Percentiles rank a stretch among this genome's conserved stretches.
Evolutionary conservation across 2,888 invertebrate genomes (phyloP).

Genomic region (Limnephilus auricula): DNA sequence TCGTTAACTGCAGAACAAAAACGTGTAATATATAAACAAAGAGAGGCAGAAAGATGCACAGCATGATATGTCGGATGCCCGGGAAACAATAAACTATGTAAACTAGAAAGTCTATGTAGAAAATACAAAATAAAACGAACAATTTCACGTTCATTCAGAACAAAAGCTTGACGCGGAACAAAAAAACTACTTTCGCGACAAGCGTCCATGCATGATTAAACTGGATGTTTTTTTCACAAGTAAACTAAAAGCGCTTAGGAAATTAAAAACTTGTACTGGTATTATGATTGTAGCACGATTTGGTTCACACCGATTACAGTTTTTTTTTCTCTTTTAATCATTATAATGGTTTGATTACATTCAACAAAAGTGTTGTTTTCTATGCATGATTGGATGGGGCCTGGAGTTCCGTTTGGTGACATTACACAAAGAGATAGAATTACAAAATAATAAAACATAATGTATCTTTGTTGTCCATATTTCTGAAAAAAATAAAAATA

Average conservation of each 20-base stretch:
- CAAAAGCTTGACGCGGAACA: background rate
- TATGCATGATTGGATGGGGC: background rate
- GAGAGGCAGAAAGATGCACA: background rate
- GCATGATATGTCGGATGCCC: background rate
- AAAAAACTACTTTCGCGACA: background rate
- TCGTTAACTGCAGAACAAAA: slow-evolving; percentile 6
- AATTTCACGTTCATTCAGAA: background rate
- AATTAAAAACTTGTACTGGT: background rate
- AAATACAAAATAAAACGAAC: background rate
- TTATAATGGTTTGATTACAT: background rate
- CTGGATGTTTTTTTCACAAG: background rate
- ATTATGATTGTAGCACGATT: background rate
- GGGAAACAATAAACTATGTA: slow-evolving; percentile 4
- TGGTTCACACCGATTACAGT: background rate
- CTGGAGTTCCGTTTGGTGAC: background rate
- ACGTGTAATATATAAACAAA: slow-evolving; percentile 23
- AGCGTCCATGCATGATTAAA: background rate
- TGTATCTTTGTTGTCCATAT: background rate
- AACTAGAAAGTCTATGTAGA: slow-evolving; percentile 9
- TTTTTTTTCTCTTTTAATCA: background rate
- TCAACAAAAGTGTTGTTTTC: background rate
- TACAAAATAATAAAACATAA: background rate
- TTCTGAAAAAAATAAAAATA: too few species aligned
- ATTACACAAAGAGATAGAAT: too few species aligned
- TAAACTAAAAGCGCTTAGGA: background rate